A percentile compares a stretch with the other conserved stretches of the same genome.
These are phyloP conservation scores for Subacronicta megacephala DNA, from an alignment of 2,888 invertebrate genomes.

Conservation along the genomic window DNA sequence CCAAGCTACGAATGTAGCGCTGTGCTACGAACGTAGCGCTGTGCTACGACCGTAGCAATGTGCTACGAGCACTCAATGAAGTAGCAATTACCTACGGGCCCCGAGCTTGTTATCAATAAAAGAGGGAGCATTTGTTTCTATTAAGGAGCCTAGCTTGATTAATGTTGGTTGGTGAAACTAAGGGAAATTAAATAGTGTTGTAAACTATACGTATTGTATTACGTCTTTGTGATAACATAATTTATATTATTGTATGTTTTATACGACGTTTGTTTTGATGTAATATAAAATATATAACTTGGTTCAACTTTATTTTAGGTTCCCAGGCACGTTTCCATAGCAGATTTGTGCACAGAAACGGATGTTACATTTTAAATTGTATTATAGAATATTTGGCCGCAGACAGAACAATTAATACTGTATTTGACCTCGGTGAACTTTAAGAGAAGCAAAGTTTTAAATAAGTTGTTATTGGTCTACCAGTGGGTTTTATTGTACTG, in stretches of 20 bases:
- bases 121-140: conserved; percentile 45
- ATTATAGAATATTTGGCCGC: conserved; percentile 5
- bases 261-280: too few relatives aligned
- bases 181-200: conserved; percentile 33
- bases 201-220: conserved; percentile 35
- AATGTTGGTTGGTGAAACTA: conserved; percentile 34
- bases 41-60: conserved; percentile 29
- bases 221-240: conserved; percentile 7
- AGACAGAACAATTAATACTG: conserved; percentile 2
- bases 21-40: not conserved
- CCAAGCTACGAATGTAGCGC: too few relatives aligned
- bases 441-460: conserved; percentile 20
- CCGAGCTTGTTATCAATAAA: conserved; percentile 49
- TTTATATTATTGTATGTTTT: too few relatives aligned
- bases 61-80: conserved; percentile 43
- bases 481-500: conserved; percentile 10
- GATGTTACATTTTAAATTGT: too few relatives aligned
- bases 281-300: too few relatives aligned
- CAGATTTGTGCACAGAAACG: too few relatives aligned
- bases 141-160: conserved; percentile 45
- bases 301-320: too few relatives aligned
- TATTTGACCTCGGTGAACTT: conserved; percentile 7
- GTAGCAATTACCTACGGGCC: conserved; percentile 42
- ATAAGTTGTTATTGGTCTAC: conserved; percentile 22
- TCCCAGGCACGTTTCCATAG: too few relatives aligned